These are phyloP conservation scores for Agrotis exclamationis DNA, from an alignment of 2,888 invertebrate genomes.

Conservation along the genomic window DNA sequence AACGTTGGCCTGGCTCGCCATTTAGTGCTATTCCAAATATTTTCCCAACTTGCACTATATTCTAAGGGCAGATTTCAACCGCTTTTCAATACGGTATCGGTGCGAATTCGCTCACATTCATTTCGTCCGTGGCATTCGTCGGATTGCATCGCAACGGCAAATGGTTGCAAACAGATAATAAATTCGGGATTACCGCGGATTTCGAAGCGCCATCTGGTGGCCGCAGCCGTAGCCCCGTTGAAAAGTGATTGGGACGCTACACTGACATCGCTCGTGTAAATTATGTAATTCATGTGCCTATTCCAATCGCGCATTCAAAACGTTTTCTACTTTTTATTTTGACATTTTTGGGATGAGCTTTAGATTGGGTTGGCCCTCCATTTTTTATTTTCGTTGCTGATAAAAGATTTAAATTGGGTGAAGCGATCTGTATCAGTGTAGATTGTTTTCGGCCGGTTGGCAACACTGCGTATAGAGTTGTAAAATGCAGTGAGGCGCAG, in stretches of 20 bases:
- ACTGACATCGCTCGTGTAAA: slow-evolving; percentile 70
- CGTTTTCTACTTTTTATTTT: slow-evolving; percentile 44
- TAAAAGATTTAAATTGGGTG: slow-evolving; percentile 36
- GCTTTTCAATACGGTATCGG: slow-evolving; percentile 69
- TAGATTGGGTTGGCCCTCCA: slow-evolving; percentile 36
- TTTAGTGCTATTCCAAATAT: slow-evolving; percentile 51
- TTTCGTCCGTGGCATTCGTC: slow-evolving; percentile 73
- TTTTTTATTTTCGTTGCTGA: slow-evolving; percentile 18
- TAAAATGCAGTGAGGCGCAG: neutral
- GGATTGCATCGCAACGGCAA: slow-evolving; percentile 77
- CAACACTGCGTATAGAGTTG: neutral
- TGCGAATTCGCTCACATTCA: slow-evolving; percentile 78
- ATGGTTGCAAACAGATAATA: slow-evolving; percentile 87
- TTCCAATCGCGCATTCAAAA: slow-evolving; percentile 58
- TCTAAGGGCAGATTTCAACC: slow-evolving; percentile 61
- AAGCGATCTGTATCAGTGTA: slow-evolving; percentile 22
- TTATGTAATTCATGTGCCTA: slow-evolving; percentile 69
- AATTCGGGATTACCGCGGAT: slow-evolving; percentile 85
- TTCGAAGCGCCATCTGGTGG: slow-evolving; percentile 81
- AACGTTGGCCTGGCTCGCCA: slow-evolving; percentile 14
- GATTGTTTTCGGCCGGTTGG: slow-evolving; percentile 16
- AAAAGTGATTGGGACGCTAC: slow-evolving; percentile 80
- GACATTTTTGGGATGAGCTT: slow-evolving; percentile 43
- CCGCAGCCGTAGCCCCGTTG: slow-evolving; percentile 71
- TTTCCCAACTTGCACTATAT: slow-evolving; percentile 53